Base-by-base conservation (phyloP, 2,797 vertebrate species). In the Ptychobarbus kaznakovi region DNA sequence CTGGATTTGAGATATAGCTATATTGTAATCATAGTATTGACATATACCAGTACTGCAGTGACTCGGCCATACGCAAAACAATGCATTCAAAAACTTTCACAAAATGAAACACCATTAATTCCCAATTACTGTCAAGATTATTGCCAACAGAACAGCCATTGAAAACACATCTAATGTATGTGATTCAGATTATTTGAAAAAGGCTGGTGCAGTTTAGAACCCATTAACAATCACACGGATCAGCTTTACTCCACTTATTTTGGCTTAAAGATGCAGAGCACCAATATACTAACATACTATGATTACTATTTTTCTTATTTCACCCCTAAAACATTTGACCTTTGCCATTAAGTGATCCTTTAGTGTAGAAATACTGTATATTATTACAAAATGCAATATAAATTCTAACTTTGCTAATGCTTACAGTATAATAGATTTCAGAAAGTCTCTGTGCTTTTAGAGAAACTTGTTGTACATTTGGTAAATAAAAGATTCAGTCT, bases 381-480 rank as follows among this genome's bases (percentile, higher is more conserved):
- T 63, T 44, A 44, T 74, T 42, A 63, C n/a, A 76, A 79, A 89
- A 66, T 63, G 74, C 80, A 85, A n/a, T 86, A 77, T 46, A 80
- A 81, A 90, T 86, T 86, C 32, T 12, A 73, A 79, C 86, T 28
- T 56, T 85, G 79, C 88, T 32, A 32, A 83, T 87, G 89, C 77
- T 87, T 90, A 92, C 49, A 51, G 49, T 93, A 92, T 81, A 81
- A 83, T 90, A 90, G 79, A 85, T 89, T 89, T 84, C 85, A 82
- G 80, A 75, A 82, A 87, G 38, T 61, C 20, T 68, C 40, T 61
- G 80, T 22, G 20, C 86, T 86, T 66, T 77, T 84, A 80, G 87
- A 92, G 77, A 83, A 80, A 86, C 53, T 32, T 38, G 79, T 87
- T 88, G 88, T 91, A 93, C 91, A 93, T 92, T 92, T 92, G 90